These are phyloP conservation scores for Drosophila neotestacea DNA, from an alignment of 2,888 invertebrate genomes.

Conservation along the genomic window DNA sequence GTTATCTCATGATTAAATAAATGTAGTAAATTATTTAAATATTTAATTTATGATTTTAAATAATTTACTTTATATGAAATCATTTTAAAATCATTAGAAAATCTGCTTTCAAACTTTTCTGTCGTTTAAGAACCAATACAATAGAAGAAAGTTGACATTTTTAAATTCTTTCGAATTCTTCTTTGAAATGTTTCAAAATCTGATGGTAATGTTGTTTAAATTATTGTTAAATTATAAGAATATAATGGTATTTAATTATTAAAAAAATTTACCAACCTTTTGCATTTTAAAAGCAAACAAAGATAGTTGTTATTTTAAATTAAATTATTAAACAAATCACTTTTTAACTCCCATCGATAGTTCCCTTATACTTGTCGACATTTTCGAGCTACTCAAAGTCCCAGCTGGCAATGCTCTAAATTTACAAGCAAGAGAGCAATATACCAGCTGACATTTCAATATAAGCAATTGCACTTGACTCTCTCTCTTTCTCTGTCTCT, in stretches of 20 bases:
- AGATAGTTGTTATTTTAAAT: not conserved
- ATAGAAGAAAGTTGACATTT: too few relatives aligned
- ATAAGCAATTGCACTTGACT: not conserved
- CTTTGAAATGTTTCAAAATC: too few relatives aligned
- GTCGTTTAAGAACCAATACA: too few relatives aligned
- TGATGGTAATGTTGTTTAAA: too few relatives aligned
- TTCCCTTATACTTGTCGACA: not conserved
- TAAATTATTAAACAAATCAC: not conserved
- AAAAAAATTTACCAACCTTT: too few relatives aligned
- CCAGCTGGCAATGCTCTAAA: conserved; percentile 32
- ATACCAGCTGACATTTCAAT: conserved; percentile 27
- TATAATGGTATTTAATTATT: too few relatives aligned
- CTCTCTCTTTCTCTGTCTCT: not conserved
- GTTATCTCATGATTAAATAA: not conserved
- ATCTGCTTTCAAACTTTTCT: too few relatives aligned
- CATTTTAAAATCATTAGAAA: not conserved
- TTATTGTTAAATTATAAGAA: not conserved
- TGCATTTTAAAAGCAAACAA: not conserved
- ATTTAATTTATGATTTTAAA: not conserved
- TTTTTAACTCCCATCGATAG: not conserved
- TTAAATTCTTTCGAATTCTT: too few relatives aligned
- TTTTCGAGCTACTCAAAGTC: conserved; percentile 13
- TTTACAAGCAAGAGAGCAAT: conserved; percentile 3
- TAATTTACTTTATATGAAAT: not conserved
- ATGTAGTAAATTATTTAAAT: not conserved